These are phyloP conservation scores for Plusia festucae DNA, from an alignment of 2,888 invertebrate species.

Conservation along the genomic window DNA sequence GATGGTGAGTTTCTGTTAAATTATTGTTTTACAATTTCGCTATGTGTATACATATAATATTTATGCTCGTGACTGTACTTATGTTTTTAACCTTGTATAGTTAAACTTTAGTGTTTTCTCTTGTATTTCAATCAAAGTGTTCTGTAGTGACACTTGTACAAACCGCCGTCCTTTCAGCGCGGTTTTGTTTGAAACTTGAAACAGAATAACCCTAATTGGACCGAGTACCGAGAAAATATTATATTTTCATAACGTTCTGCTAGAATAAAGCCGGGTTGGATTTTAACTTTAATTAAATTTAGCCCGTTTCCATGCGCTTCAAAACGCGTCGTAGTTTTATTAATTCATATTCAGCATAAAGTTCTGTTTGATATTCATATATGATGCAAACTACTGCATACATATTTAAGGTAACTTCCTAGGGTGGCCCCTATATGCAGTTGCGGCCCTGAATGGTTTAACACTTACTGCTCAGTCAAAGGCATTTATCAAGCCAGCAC, in stretches of 20 bases:
- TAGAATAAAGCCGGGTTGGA: neutral
- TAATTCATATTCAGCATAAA: too few relatives aligned
- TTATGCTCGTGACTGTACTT: too few relatives aligned
- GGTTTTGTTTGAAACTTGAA: conserved; percentile 10
- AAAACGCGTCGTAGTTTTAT: neutral
- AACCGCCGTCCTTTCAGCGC: conserved; percentile 7
- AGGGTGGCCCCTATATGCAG: too few relatives aligned
- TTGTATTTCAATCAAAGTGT: neutral
- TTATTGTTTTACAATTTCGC: too few relatives aligned
- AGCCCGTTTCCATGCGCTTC: neutral
- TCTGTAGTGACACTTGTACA: neutral
- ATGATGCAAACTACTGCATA: too few relatives aligned
- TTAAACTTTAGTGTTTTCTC: neutral
- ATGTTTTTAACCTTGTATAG: neutral
- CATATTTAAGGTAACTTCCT: too few relatives aligned
- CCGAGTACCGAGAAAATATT: conserved; percentile 6
- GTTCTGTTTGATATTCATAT: too few relatives aligned
- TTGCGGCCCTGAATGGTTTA: too few relatives aligned
- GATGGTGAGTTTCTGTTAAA: too few relatives aligned
- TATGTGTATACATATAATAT: too few relatives aligned
- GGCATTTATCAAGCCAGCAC: too few relatives aligned
- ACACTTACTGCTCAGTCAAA: too few relatives aligned
- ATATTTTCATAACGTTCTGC: neutral
- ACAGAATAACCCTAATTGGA: conserved; percentile 28
- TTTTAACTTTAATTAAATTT: conserved; percentile 1